phyloP scores from a whole-genome alignment of 2,113 vertebrate species.

The Plecturocebus donacophilus region DNA sequence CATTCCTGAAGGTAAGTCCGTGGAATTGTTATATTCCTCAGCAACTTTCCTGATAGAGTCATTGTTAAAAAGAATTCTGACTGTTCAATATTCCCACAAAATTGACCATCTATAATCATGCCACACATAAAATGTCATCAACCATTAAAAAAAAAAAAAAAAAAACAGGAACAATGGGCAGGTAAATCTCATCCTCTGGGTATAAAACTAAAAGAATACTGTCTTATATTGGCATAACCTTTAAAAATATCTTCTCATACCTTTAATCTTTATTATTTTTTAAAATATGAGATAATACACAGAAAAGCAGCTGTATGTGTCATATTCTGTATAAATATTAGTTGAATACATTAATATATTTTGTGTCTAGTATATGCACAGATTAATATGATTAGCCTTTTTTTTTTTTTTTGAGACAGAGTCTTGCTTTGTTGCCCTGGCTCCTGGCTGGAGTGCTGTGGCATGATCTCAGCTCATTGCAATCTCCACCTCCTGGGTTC shows the following conservation, averaged over 20 bases:
- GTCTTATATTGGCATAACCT: not conserved
- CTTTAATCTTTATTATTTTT: constrained; percentile 12
- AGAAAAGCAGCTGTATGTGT: not conserved
- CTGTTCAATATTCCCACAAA: not conserved
- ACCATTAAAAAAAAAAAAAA: not conserved
- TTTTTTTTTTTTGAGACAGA: not conserved
- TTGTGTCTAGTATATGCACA: not conserved
- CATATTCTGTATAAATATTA: not conserved
- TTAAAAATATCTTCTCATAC: not conserved
- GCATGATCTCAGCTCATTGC: too few species aligned
- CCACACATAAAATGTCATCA: not conserved
- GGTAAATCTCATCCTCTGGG: not conserved
- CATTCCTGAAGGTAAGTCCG: not conserved
- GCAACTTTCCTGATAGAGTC: not conserved
- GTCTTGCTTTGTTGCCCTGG: too few species aligned
- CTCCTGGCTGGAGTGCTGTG: too few species aligned
- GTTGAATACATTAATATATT: not conserved
- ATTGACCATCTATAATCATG: not conserved
- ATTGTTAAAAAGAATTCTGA: not conserved
- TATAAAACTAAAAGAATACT: not conserved
- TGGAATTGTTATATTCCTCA: not conserved
- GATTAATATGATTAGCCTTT: not conserved
- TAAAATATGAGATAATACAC: not conserved
- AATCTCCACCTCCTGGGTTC: too few species aligned
- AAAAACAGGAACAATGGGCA: not conserved